These are phyloP conservation scores for Notothenia coriiceps DNA, from an alignment of 2,113 vertebrate species.

Conservation along the genomic window DNA sequence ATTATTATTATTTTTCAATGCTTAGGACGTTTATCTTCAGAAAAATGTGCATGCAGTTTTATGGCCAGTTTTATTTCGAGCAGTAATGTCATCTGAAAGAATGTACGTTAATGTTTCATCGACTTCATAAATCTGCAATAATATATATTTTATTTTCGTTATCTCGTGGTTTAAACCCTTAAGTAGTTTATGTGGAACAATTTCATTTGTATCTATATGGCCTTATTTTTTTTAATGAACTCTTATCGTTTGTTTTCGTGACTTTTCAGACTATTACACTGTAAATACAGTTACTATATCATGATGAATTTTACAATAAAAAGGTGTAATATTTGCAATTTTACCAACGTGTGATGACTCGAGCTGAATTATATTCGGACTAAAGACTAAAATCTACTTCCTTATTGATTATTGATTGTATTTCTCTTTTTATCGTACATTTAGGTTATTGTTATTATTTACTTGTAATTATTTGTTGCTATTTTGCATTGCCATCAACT, in stretches of 20 bases:
- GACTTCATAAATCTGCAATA: constrained; percentile 30
- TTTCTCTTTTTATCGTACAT: background rate
- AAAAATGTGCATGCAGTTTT: constrained; percentile 55
- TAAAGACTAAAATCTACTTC: background rate
- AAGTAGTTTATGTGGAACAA: constrained; percentile 31
- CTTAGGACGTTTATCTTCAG: background rate
- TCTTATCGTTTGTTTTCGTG: constrained; percentile 43
- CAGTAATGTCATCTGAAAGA: constrained; percentile 68
- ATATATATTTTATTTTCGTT: background rate
- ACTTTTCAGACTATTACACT: constrained; percentile 64
- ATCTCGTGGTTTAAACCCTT: background rate
- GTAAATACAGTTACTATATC: constrained; percentile 51
- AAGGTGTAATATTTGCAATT: constrained; percentile 55
- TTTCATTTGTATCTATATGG: constrained; percentile 61
- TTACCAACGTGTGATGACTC: constrained; percentile 23
- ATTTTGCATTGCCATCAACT: background rate
- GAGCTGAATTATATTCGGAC: background rate
- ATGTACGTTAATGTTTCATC: constrained; percentile 65
- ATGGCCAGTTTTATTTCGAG: constrained; percentile 47
- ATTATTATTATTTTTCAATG: constrained; percentile 31
- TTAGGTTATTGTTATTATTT: background rate
- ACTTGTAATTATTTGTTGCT: no score
- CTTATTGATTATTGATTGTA: background rate
- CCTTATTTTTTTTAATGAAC: constrained; percentile 54
- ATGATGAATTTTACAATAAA: constrained; percentile 68